A percentile compares a stretch with the other conserved stretches of the same genome.
phyloP scores from a whole-genome alignment of 2,113 vertebrate genomes.

The Dendrocopos noguchii region DNA sequence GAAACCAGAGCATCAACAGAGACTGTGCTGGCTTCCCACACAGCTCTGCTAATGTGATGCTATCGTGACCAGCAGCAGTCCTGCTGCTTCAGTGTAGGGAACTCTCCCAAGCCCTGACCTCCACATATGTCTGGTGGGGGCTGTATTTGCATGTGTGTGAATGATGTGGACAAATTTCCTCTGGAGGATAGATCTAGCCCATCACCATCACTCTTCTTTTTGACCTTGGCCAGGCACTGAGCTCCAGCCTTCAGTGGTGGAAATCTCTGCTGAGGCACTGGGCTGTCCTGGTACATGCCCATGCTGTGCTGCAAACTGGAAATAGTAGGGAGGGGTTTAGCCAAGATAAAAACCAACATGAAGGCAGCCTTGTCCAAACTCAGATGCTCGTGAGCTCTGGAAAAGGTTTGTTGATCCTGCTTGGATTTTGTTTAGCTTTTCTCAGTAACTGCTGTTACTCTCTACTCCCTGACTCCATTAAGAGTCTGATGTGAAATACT shows the following conservation, averaged over 20 bases:
- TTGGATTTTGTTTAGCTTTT: background rate
- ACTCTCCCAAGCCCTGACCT: background rate
- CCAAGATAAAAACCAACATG: background rate
- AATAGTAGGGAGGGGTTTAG: background rate
- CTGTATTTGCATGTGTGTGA: background rate
- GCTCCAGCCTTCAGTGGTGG: background rate
- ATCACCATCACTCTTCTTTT: background rate
- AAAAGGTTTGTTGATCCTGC: background rate
- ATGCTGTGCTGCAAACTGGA: background rate
- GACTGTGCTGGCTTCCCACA: background rate
- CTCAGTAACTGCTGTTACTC: background rate
- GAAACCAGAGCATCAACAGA: background rate
- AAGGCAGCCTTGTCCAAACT: background rate
- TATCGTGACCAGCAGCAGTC: background rate
- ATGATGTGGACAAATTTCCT: background rate
- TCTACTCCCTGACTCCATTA: background rate
- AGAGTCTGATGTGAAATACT: background rate
- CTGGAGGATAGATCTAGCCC: background rate
- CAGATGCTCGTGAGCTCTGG: background rate
- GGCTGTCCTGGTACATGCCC: background rate
- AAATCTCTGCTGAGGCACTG: slow-evolving; percentile 4
- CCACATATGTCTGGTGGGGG: background rate
- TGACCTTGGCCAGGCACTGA: background rate
- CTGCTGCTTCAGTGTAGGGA: background rate
- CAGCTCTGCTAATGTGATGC: background rate